A percentile compares a stretch with the other conserved stretches of the same genome.
These are phyloP conservation scores for Pseudorhombus dupliciocellatus DNA, from an alignment of 2,113 vertebrate species.

Conservation along the genomic window DNA sequence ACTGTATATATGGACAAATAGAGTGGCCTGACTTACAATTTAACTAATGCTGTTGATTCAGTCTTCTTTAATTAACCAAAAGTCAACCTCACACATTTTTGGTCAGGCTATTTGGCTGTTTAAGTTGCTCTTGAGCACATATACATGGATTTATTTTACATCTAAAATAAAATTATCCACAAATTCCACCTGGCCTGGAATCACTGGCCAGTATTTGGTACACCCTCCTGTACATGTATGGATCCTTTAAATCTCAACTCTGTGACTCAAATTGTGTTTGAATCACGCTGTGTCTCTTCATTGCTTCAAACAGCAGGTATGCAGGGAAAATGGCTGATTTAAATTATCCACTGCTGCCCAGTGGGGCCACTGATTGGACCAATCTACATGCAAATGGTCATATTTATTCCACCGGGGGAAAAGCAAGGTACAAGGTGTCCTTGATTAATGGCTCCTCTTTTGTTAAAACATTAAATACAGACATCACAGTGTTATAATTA, in stretches of 20 bases:
- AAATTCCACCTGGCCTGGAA: background rate
- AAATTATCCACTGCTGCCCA: slow-evolving; percentile 39
- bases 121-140: background rate
- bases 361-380: slow-evolving; percentile 63
- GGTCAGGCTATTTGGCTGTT: background rate
- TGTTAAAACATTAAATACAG: slow-evolving; percentile 28
- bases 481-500: slow-evolving; percentile 32
- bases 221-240: background rate
- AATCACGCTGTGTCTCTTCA: slow-evolving; percentile 55
- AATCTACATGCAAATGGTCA: slow-evolving; percentile 71
- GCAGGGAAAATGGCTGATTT: slow-evolving; percentile 29
- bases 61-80: too few species aligned
- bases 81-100: background rate
- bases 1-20: too few species aligned
- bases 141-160: too few species aligned
- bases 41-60: too few species aligned
- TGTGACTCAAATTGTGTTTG: slow-evolving; percentile 51
- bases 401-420: slow-evolving; percentile 66
- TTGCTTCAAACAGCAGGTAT: slow-evolving; percentile 28
- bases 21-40: too few species aligned
- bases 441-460: slow-evolving; percentile 61
- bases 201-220: background rate
- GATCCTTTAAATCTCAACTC: slow-evolving; percentile 7
- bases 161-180: background rate
- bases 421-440: slow-evolving; percentile 62